These are phyloP conservation scores for Sitophilus oryzae DNA, from an alignment of 1,140 invertebrate genomes.

Conservation along the genomic window DNA sequence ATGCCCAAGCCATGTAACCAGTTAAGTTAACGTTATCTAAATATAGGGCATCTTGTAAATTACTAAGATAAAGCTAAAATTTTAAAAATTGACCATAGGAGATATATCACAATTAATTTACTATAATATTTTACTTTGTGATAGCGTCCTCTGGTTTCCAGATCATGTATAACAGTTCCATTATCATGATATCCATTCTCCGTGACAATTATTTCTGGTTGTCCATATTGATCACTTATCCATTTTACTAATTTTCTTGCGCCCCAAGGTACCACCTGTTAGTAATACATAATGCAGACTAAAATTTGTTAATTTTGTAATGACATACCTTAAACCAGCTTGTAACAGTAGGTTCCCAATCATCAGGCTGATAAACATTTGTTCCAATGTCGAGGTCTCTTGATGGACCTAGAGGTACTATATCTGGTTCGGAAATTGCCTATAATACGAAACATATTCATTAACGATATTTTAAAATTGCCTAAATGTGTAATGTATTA, in stretches of 20 bases:
- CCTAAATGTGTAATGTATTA: no score
- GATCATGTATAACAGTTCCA: conserved; percentile 22
- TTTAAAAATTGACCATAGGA: neutral
- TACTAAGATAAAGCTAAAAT: conserved; percentile 48
- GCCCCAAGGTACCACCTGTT: conserved; percentile 51
- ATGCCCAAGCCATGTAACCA: conserved; percentile 21
- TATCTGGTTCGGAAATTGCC: conserved; percentile 18
- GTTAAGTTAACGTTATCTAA: conserved; percentile 17
- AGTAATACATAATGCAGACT: neutral
- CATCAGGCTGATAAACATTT: conserved; percentile 17
- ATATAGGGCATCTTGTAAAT: conserved; percentile 39
- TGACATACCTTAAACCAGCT: conserved; percentile 23
- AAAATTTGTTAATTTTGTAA: neutral
- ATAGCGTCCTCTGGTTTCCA: conserved; percentile 20
- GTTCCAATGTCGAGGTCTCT: conserved; percentile 17
- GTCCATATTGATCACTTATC: conserved; percentile 55
- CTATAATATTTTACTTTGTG: conserved; percentile 11
- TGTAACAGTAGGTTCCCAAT: conserved; percentile 24
- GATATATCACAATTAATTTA: neutral
- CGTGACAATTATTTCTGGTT: conserved; percentile 56
- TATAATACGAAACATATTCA: neutral
- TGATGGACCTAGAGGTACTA: conserved; percentile 5
- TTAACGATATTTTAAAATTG: no score
- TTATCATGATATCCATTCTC: conserved; percentile 60
- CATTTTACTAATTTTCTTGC: conserved; percentile 54